Base-by-base conservation (phyloP, 2,888 invertebrate genomes). In the Diarsia rubi region DNA sequence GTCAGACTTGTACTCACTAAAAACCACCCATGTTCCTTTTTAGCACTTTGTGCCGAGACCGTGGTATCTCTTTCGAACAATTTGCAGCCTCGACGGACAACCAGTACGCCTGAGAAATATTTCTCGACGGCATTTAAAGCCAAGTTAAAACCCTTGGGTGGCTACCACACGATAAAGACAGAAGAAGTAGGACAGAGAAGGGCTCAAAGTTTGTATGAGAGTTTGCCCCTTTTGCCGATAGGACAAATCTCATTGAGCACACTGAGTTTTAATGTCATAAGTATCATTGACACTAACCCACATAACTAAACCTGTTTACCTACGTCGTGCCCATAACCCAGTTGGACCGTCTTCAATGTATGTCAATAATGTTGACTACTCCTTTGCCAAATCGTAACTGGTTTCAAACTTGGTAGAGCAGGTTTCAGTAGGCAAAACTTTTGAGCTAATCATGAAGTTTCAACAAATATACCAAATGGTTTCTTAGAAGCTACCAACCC, bases 341-440 rank as follows among this genome's bases (percentile, higher is more conserved):
- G 14, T 42, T 68, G 27, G 21, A 70, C 74, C 74, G 27, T 74
- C 57, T 42, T 64, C 64, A 75, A 64, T n/a, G 27, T 47, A n/a
- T 64, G 74, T n/a, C 57, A 54, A 59, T n/a, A 31, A 19, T 31
- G 12, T 31, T 44, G 44, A 44, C 16, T 54, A 11, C 59, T 69
- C 19, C 42, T 42, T 54, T 47, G 45, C 21, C 19, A 54, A n/a
- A 27, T 60, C 37, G 16, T 49, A 9, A 47, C 49, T 24, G 19
- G 16, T 67, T 60, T 52, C 44, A 76, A 78, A 75, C 60, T 76
- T 60, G 19, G 1, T 42, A 19, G 27, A 19, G n/a, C 27, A 14
- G 27, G 3, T 24, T 44, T 59, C 4, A 27, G 3, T 4, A n/a
- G 5, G 31, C 1, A 75, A 62, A 24, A 24, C 62, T 74, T n/a